Base-by-base conservation (phyloP, 2,888 invertebrate genomes). In the Zygothrica quintamaculata region DNA sequence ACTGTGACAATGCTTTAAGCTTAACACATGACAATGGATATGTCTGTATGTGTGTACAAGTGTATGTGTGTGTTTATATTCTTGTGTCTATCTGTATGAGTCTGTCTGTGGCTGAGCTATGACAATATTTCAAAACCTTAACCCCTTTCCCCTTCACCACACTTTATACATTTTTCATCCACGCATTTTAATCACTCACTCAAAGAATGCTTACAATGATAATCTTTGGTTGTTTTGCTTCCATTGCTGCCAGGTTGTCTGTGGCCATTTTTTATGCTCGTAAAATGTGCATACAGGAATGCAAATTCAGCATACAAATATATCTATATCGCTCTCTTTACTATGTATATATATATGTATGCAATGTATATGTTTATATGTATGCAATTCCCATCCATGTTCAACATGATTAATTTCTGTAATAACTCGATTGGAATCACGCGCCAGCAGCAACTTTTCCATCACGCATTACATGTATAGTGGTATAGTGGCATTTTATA, bases 351-450 rank as follows among this genome's bases (percentile, higher is more conserved):
- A 71, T 46, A 40, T 59, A 18, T 53, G 26, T 42, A 15, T 29
- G n/a, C 36, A 25, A 65, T 9, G 12, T 9, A 13, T 15, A 9
- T 13, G 15, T 13, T 0, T 29, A 16, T 48, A 40, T 37, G 34
- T 51, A 42, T 84, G 81, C 86, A 87, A 82, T 82, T 82, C 81
- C 81, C 82, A 77, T 85, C 68, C 87, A 87, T 85, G 82, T 81
- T 87, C 85, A 82, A 84, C 84, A 87, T 84, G 84, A 84, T 84
- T 87, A 84, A 84, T 84, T 84, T 85, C 77, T 85, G 84, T 87
- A 87, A 87, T 84, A 84, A 84, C 84, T 84, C 87, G 86, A 84
- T 87, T 85, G 87, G 87, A 84, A 84, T 84, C 87, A 87, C 87
- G 87, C 86, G 87, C 84, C 84, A 82, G 73, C 77, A 85, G 86